These are phyloP conservation scores for Synergus umbraculus DNA, from an alignment of 2,888 invertebrate species.

Conservation along the genomic window DNA sequence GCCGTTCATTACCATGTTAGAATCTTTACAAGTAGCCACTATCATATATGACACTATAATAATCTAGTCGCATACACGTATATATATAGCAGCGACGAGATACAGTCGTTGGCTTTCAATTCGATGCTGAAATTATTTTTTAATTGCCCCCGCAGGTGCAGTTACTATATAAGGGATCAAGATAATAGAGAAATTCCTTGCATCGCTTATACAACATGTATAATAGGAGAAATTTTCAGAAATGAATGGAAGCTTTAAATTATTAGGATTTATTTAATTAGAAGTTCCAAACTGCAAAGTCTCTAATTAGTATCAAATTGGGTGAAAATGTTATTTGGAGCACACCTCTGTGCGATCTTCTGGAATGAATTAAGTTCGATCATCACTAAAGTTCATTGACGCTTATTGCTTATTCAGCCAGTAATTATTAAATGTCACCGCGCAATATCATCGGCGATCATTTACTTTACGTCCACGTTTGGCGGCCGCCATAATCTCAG, in stretches of 20 bases:
- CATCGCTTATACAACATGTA: neutral
- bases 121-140: constrained; percentile 25
- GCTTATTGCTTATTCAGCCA: neutral
- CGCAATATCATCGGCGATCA: constrained; percentile 19
- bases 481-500: constrained; percentile 21
- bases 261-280: neutral
- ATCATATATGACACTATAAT: constrained; percentile 21
- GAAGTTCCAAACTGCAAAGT: neutral
- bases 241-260: neutral
- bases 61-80: constrained; percentile 23
- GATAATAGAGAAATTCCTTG: constrained; percentile 16
- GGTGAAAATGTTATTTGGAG: neutral
- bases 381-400: constrained; percentile 30
- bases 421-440: constrained; percentile 38
- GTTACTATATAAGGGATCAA: neutral
- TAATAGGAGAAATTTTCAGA: constrained; percentile 28
- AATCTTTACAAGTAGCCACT: constrained; percentile 17
- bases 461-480: constrained; percentile 22
- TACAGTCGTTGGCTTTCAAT: constrained; percentile 33
- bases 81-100: neutral
- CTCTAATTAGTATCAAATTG: neutral
- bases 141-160: constrained; percentile 30
- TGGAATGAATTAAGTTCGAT: constrained; percentile 13
- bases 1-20: constrained; percentile 38
- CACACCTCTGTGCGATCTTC: neutral